Percentiles rank a stretch among this genome's conserved stretches.
These are phyloP conservation scores for Poeciliopsis occidentalis DNA, from an alignment of 2,113 vertebrate genomes.

Conservation along the genomic window DNA sequence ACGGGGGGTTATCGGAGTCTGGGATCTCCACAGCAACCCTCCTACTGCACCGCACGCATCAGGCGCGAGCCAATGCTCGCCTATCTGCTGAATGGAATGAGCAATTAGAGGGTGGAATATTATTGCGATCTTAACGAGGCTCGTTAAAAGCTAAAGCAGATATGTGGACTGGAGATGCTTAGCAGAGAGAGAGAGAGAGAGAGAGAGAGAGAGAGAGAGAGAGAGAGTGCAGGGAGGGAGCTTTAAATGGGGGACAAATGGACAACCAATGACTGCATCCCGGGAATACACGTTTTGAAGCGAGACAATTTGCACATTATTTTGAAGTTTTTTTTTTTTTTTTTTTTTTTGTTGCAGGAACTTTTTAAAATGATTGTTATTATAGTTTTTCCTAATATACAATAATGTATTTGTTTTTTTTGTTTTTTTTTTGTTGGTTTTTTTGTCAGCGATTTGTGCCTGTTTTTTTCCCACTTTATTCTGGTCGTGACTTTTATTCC, in stretches of 20 bases:
- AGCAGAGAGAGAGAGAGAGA: slow-evolving; percentile 72
- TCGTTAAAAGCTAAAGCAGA: slow-evolving; percentile 87
- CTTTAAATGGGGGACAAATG: slow-evolving; percentile 83
- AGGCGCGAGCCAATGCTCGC: slow-evolving; percentile 85
- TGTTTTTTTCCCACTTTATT: slow-evolving; percentile 22
- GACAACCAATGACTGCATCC: slow-evolving; percentile 82
- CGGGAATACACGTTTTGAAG: slow-evolving; percentile 83
- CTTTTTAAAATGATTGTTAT: slow-evolving; percentile 5
- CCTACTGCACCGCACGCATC: slow-evolving; percentile 87
- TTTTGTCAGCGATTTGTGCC: slow-evolving; percentile 4
- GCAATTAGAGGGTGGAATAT: slow-evolving; percentile 93
- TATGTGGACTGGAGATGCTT: slow-evolving; percentile 81
- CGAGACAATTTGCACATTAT: slow-evolving; percentile 83
- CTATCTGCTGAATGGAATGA: slow-evolving; percentile 92
- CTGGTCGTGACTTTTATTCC: slow-evolving; percentile 14
- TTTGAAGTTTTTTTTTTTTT: slow-evolving; percentile 77
- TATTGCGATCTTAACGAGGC: slow-evolving; percentile 91
- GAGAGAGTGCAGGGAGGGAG: slow-evolving; percentile 68
- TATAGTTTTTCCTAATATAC: neutral
- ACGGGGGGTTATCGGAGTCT: slow-evolving; percentile 86
- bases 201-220: slow-evolving; percentile 60
- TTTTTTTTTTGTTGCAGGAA: slow-evolving; percentile 3
- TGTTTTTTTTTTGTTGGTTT: too few species aligned
- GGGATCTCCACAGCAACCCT: slow-evolving; percentile 91
- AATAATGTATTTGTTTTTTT: neutral